Conservation (phyloP, 2,888 invertebrate species). For the Sarcophaga carnaria region DNA sequence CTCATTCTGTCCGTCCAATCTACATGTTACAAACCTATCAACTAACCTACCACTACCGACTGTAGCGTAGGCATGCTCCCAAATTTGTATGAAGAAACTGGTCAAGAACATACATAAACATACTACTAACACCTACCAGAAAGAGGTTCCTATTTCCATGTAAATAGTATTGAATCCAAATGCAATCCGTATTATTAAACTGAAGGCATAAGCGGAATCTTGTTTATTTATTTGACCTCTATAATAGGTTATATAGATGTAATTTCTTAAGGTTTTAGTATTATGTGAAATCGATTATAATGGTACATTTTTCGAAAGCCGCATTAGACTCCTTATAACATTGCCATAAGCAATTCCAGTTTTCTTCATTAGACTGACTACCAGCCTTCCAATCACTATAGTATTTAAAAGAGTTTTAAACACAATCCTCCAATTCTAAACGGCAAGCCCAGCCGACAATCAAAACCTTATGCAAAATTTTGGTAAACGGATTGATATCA, state of each 20-base stretch:
- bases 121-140: no score
- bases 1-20: no score
- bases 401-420: constrained; percentile 84
- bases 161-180: constrained; percentile 89
- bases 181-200: constrained; percentile 85
- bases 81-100: no score
- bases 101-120: no score
- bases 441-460: constrained; percentile 84
- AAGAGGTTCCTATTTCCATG: constrained; percentile 79
- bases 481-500: constrained; percentile 82
- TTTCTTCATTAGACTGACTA: constrained; percentile 83
- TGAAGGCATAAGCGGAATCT: constrained; percentile 86
- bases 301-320: constrained; percentile 86
- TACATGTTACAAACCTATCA: no score
- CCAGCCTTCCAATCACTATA: constrained; percentile 85
- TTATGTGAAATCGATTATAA: constrained; percentile 84
- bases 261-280: constrained; percentile 82
- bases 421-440: constrained; percentile 85
- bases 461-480: constrained; percentile 85
- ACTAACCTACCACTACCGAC: no score
- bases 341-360: constrained; percentile 90
- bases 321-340: constrained; percentile 86
- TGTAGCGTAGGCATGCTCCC: no score
- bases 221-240: constrained; percentile 86
- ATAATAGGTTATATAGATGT: constrained; percentile 86